Evolutionary conservation across 1,140 invertebrate genomes (phyloP), one percentile per base, ranked within the genome.

Genomic region (Whitmania pigra): DNA sequence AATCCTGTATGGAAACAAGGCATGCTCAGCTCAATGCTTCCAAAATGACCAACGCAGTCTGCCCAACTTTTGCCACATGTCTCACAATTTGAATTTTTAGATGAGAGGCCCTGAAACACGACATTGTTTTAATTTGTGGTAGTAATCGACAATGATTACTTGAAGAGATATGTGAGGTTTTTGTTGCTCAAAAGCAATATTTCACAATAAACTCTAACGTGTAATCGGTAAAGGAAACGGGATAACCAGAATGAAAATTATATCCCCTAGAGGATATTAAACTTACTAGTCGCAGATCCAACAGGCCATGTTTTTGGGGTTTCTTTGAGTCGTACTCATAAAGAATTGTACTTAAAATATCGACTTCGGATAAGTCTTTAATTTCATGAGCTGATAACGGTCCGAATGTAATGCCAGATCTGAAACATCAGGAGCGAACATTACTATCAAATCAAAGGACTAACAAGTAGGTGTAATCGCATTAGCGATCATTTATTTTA

Each of bases 1-100:
- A 95, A 99, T 4, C 97, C 97, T 69, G 96, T 88, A 82, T 99
- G 96, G 83, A 95, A 99, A 3, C 98, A 93, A 0, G 96, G 97
- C 57, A 97, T 83, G 75, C 93, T 90, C 18, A 99, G 84, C 81
- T 99, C 93, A 71, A 99, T 88, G 78, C 93, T 96, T 0, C 97
- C 97, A 85, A 90, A 99, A 82, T 99, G 97, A 0, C 97, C 97
- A 67, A 94, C 89, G 83, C 97, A 99, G 77, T 97, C 94, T 31
- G 87, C 89, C 29, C 97, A 81, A 2, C 89, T 88, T 82, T 94
- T 89, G 0, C 89, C 89, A 83, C 97, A 99, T 9, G 96, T 97
- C 75, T 87, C 86, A 84, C 97, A 99, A 55, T 86, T 87, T 68
- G 80, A 80, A 63, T 79, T 79, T 68, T 82, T 83, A n/a, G 82